These are phyloP conservation scores for Calosoma granatense DNA, from an alignment of 1,140 invertebrate species.

Conservation along the genomic window DNA sequence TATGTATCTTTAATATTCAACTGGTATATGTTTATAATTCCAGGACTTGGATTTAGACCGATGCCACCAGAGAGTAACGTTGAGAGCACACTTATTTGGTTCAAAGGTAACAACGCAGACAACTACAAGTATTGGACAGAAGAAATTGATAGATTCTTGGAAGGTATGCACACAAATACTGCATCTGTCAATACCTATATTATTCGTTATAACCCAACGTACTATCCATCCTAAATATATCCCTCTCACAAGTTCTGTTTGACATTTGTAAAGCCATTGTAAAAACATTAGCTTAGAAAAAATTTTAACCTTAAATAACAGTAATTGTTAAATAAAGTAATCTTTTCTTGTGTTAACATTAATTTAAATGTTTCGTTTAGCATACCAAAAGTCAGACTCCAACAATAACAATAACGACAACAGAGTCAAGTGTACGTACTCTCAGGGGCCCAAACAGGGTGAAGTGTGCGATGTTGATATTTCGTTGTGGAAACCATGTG, in stretches of 20 bases:
- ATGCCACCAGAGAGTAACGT: slow-evolving; percentile 72
- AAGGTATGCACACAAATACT: slow-evolving; percentile 44
- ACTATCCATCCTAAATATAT: slow-evolving; percentile 1
- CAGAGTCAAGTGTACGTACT: slow-evolving; percentile 52
- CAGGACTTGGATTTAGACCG: slow-evolving; percentile 83
- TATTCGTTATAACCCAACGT: slow-evolving; percentile 11
- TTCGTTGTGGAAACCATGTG: slow-evolving; percentile 51
- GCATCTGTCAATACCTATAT: slow-evolving; percentile 8
- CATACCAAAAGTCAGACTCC: slow-evolving; percentile 59
- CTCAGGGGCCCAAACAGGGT: slow-evolving; percentile 46
- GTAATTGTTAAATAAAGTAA: too few species aligned
- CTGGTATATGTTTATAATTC: slow-evolving; percentile 18
- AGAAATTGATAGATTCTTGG: slow-evolving; percentile 59
- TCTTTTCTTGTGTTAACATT: too few species aligned
- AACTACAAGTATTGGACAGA: slow-evolving; percentile 70
- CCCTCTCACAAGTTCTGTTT: slow-evolving; percentile 15
- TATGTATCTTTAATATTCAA: too few species aligned
- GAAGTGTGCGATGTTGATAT: slow-evolving; percentile 66
- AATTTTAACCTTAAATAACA: too few species aligned
- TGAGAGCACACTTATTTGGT: slow-evolving; percentile 89
- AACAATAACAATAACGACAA: slow-evolving; percentile 54
- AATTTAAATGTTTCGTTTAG: too few species aligned
- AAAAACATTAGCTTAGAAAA: too few species aligned
- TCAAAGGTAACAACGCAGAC: slow-evolving; percentile 61
- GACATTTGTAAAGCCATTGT: slow-evolving; percentile 24